phyloP scores from a whole-genome alignment of 1,140 invertebrate species.

The Eriosoma lanigerum region DNA sequence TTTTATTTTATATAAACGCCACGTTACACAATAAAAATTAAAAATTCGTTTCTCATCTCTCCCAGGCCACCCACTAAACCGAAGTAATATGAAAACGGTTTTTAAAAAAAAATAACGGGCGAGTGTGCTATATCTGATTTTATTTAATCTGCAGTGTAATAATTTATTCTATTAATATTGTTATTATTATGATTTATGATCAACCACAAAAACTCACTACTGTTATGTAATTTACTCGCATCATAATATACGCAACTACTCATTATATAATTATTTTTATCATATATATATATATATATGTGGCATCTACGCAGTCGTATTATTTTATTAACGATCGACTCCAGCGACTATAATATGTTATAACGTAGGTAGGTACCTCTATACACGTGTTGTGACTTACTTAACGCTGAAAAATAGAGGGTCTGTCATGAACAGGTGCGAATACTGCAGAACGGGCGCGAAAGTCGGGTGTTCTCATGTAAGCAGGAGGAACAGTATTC shows the following conservation, averaged over 20 bases:
- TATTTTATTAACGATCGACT: conserved; percentile 18
- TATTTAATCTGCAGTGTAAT: too few relatives aligned
- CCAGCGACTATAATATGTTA: background rate
- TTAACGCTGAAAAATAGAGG: conserved; percentile 51
- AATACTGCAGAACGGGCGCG: conserved; percentile 22
- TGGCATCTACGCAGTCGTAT: background rate
- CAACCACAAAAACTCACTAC: conserved; percentile 49
- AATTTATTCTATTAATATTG: too few relatives aligned
- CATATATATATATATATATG: conserved; percentile 7
- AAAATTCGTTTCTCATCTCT: too few relatives aligned
- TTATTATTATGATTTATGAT: background rate
- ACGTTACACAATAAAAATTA: too few relatives aligned
- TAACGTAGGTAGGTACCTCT: background rate
- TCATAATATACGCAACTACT: too few relatives aligned
- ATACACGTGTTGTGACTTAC: conserved; percentile 40
- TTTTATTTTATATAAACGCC: too few relatives aligned
- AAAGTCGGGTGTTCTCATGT: conserved; percentile 40
- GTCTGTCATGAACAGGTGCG: conserved; percentile 49
- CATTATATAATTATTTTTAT: too few relatives aligned
- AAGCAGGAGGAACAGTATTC: conserved; percentile 39
- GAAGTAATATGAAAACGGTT: too few relatives aligned
- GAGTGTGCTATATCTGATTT: too few relatives aligned
- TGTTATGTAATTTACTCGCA: too few relatives aligned
- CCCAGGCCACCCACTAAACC: too few relatives aligned
- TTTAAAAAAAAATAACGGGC: too few relatives aligned